Base-by-base conservation (phyloP, 2,113 vertebrate species). In the Macquaria ambigua region DNA sequence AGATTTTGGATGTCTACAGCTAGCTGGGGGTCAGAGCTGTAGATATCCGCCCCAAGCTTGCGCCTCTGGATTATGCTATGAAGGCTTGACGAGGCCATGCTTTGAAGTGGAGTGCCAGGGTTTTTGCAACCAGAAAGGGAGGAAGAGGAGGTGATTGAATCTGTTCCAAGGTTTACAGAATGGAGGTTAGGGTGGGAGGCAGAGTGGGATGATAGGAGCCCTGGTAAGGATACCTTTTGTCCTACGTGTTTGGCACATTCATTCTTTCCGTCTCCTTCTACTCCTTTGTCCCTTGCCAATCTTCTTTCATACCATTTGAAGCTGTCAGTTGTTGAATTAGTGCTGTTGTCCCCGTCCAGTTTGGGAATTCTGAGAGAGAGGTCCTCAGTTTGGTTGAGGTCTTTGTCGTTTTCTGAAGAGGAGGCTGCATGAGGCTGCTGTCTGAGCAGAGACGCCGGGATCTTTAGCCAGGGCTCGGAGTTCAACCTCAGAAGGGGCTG, bases 21-120 rank as follows among this genome's bases (percentile, higher is more conserved):
- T 48, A 97, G 94, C 88, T 97, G 97, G 16, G 97, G 97, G 89
- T 98, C 96, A 0, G 97, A 98, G 87, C 96, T 96, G 79, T 97
- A 97, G 90, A 97, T 96, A 88, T 96, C 96, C n/a, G 96, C 79
- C 8, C 97, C 97, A 0, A 96, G 89, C 39, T 95, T 96, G 89
- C 94, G 95, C 74, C 95, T 97, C 71, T 96, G 96, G 74, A 97
- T 95, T 53, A 98, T 96, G 73, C 62, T 97, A 18, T 89, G 92
- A 37, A 98, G 92, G 79, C 95, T 96, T 34, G 97, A 97, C 23
- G 95, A 91, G 8, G 97, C 95, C 79, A 94, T 58, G 53, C 87
- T 89, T 59, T 96, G 95, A 69, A 94, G 73, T 6, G 87, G 37
- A 6, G 68, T 9, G 41, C 75, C 14, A 0, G 80, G 82, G 50